A percentile compares a stretch with the other conserved stretches of the same genome.
Evolutionary conservation across 2,888 invertebrate species (phyloP).

Genomic region (Erebia epiphron): DNA sequence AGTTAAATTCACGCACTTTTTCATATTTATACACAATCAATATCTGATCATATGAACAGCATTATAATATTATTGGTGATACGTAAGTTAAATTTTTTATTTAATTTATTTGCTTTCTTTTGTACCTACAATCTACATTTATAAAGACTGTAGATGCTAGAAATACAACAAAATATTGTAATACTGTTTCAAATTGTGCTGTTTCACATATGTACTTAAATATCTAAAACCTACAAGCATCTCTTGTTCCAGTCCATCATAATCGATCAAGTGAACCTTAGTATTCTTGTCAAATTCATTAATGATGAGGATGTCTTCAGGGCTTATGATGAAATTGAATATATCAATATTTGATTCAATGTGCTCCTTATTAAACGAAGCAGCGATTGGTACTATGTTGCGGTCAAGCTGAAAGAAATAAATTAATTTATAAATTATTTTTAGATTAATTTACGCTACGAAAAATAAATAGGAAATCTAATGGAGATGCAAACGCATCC

Average conservation of each 20-base stretch:
- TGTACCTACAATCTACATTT: too few relatives aligned
- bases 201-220: neutral
- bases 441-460: too few relatives aligned
- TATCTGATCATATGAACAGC: neutral
- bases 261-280: conserved; percentile 12
- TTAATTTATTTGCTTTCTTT: too few relatives aligned
- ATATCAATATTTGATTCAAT: conserved; percentile 26
- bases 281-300: conserved; percentile 23
- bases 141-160: neutral
- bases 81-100: too few relatives aligned
- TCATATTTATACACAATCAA: too few relatives aligned
- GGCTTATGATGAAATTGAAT: conserved; percentile 36
- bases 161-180: neutral
- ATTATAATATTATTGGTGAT: neutral
- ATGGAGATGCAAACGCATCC: too few relatives aligned
- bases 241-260: neutral
- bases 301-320: conserved; percentile 21
- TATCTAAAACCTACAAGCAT: neutral
- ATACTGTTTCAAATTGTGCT: neutral
- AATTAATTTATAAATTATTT: neutral
- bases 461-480: too few relatives aligned
- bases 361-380: conserved; percentile 17
- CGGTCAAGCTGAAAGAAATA: conserved; percentile 28
- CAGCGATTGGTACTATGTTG: conserved; percentile 21
- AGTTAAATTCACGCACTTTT: too few relatives aligned